phyloP scores from a whole-genome alignment of 2,797 vertebrate species.

The Girardinus metallicus region DNA sequence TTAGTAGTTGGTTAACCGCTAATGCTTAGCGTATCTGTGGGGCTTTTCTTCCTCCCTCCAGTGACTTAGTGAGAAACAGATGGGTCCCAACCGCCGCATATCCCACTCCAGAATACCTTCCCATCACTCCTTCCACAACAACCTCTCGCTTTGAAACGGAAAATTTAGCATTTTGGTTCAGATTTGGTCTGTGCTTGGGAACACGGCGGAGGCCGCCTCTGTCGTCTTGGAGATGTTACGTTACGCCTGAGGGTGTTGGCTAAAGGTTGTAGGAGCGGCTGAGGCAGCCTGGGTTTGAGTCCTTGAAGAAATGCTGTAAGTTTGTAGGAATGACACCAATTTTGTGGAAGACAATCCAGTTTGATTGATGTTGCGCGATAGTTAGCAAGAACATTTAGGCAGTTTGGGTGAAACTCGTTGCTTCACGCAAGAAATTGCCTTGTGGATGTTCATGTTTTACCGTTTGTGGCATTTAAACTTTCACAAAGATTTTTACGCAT shows the following conservation, averaged over 20 bases:
- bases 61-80: constrained; percentile 79
- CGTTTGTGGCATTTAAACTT: not conserved
- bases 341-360: constrained; percentile 39
- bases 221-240: constrained; percentile 51
- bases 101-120: constrained; percentile 40
- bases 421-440: not conserved
- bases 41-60: constrained; percentile 71
- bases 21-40: constrained; percentile 80
- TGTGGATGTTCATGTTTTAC: not conserved
- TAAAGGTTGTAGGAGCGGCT: constrained; percentile 61
- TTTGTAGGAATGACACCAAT: constrained; percentile 41
- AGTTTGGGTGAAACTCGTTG: not conserved
- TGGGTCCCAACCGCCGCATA: constrained; percentile 58
- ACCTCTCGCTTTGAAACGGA: constrained; percentile 73
- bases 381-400: not conserved
- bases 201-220: constrained; percentile 40
- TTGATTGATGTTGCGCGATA: constrained; percentile 27
- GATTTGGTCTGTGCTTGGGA: constrained; percentile 69
- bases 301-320: constrained; percentile 50
- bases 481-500: not conserved
- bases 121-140: constrained; percentile 68
- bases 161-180: constrained; percentile 76
- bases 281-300: constrained; percentile 55
- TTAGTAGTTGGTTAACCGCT: constrained; percentile 85
- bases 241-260: constrained; percentile 57